Percentiles rank a stretch among this genome's conserved stretches.
Conservation (phyloP, 2,888 invertebrate species). For the Standfussiana lucernea region DNA sequence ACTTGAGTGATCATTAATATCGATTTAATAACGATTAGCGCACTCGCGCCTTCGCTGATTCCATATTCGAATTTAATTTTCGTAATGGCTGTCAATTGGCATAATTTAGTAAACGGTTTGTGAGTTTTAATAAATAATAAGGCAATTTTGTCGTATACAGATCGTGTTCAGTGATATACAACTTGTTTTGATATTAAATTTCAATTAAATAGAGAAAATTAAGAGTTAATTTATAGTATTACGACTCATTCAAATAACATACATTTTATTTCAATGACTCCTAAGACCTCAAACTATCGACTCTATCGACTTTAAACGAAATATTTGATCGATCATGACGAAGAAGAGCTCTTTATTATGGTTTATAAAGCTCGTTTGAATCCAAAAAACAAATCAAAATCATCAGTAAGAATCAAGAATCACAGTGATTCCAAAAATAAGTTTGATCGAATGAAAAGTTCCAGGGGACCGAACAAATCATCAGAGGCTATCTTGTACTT, state of each 20-base stretch:
- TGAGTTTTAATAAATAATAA: slow-evolving; percentile 25
- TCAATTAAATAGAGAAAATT: too few species aligned
- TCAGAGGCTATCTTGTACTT: neutral
- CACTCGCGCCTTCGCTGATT: slow-evolving; percentile 43
- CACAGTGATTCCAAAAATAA: neutral
- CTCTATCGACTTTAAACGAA: neutral
- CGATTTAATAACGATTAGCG: slow-evolving; percentile 64
- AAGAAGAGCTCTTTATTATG: neutral
- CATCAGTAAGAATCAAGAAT: too few species aligned
- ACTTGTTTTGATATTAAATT: neutral
- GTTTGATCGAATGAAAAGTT: neutral
- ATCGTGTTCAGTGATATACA: neutral
- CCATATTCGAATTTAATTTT: slow-evolving; percentile 57
- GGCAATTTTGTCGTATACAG: neutral
- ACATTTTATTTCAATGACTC: neutral
- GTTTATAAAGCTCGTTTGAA: neutral
- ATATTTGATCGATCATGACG: neutral
- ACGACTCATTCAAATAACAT: too few species aligned
- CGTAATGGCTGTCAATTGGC: slow-evolving; percentile 50
- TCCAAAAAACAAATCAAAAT: neutral
- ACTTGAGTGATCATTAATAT: slow-evolving; percentile 65
- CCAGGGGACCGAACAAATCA: neutral
- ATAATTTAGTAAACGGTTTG: slow-evolving; percentile 32
- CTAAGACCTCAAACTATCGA: neutral
- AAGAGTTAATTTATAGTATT: too few species aligned